Percentiles rank a stretch among this genome's conserved stretches.
These are phyloP conservation scores for Stercorarius parasiticus DNA, from an alignment of 2,113 vertebrate species.

Conservation along the genomic window DNA sequence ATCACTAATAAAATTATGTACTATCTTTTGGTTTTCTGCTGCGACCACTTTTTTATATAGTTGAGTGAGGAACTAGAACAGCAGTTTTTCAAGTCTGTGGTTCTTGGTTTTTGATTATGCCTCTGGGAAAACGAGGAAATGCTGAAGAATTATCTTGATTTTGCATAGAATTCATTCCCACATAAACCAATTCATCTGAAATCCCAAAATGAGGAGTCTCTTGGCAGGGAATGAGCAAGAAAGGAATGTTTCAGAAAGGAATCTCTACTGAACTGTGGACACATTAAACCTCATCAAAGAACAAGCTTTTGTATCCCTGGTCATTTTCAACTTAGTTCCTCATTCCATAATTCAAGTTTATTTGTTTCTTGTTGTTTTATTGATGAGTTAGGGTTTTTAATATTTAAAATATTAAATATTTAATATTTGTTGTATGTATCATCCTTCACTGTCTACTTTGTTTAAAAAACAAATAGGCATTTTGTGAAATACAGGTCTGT, in stretches of 20 bases:
- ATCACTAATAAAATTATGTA: neutral
- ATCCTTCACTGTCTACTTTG: neutral
- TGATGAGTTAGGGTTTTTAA: rapidly evolving
- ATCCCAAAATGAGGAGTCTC: neutral
- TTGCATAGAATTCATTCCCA: neutral
- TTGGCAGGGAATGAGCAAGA: neutral
- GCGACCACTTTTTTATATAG: neutral
- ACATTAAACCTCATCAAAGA: neutral
- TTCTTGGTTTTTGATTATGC: neutral
- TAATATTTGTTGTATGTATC: neutral
- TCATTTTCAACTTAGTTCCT: neutral
- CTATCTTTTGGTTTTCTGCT: neutral
- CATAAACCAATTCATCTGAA: neutral
- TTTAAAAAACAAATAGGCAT: neutral
- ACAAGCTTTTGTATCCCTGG: neutral
- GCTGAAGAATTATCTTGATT: neutral
- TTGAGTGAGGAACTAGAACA: neutral
- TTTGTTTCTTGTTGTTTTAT: neutral
- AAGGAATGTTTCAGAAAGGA: neutral
- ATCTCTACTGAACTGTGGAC: neutral
- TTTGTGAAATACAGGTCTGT: neutral
- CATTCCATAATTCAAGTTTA: neutral
- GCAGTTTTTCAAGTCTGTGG: neutral
- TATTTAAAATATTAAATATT: neutral
- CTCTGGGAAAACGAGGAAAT: neutral